Base-by-base conservation (phyloP, 2,888 invertebrate genomes). In the Endomychus coccineus region DNA sequence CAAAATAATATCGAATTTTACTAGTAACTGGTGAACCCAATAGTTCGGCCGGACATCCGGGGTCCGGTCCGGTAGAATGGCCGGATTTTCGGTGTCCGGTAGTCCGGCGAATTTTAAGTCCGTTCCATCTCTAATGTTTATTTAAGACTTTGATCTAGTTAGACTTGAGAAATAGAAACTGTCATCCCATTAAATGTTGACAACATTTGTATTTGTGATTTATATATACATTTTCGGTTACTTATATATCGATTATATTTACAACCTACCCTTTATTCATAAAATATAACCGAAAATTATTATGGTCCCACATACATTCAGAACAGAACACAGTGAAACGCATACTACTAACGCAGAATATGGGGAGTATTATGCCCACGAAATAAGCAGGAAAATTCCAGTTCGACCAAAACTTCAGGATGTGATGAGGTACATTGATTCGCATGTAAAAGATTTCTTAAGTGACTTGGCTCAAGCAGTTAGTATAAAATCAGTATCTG, bases 251-350 rank as follows among this genome's bases (percentile, higher is more conserved):
- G 62, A 64, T 46, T 64, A 64, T 42, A 38, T 64, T 28, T 46
- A 61, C 7, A 53, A 54, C 27, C 62, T 61, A 42, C 62, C 62
- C 4, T 59, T 51, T 39, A 28, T 62, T 16, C 61, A 62, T 39
- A 59, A 62, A 45, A 43, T 40, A 16, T 19, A 33, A 36, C 19
- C 2, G 16, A 36, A 39, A 38, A 41, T 33, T 19, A 24, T 36
- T 31, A 37, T 31, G 17, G 27, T 37, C 43, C 64, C 67, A 0
- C 64, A 65, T 41, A 54, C 56, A 1, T 67, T 62, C 39, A 48
- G 67, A 16, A 64, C 58, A 2, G 62, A 66, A 43, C 64, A 65
- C 33, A 66, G 59, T 39, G 63, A 64, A 58, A 66, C 66, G 3
- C 54, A 42, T 42, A 67, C 66, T 0, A 60, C 65, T 3, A 66